phyloP scores from a whole-genome alignment of 2,113 vertebrate genomes.

The Hippolais icterina region DNA sequence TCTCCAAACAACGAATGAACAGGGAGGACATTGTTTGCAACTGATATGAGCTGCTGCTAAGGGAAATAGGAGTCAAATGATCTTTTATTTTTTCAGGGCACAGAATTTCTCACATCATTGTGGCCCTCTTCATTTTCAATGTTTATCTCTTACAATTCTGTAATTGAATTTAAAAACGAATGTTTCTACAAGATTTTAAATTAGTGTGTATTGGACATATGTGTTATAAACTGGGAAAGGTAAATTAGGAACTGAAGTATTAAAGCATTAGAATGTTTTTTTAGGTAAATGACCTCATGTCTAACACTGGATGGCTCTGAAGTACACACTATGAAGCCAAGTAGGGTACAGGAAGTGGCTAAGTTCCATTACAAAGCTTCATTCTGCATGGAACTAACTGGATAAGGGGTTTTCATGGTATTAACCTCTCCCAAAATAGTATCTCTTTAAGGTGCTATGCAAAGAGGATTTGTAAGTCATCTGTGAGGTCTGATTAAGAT shows the following conservation, averaged over 20 bases:
- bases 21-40: neutral
- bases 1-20: rapidly evolving
- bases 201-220: neutral
- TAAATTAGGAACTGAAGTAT: neutral
- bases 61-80: neutral
- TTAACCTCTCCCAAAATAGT: constrained; percentile 35
- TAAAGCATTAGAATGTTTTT: neutral
- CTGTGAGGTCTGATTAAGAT: neutral
- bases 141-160: neutral
- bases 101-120: neutral
- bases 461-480: constrained; percentile 24
- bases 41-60: neutral
- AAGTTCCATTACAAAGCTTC: neutral
- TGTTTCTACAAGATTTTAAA: neutral
- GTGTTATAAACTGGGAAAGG: neutral
- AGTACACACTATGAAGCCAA: neutral
- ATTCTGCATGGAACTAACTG: constrained; percentile 1
- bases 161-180: neutral
- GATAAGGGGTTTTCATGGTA: constrained; percentile 1
- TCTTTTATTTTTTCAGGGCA: neutral
- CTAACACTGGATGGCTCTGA: constrained; percentile 59
- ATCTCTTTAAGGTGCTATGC: neutral
- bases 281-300: neutral
- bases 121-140: neutral
- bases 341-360: neutral